phyloP scores from a whole-genome alignment of 2,888 invertebrate genomes.

The Tetrapedia diversipes region DNA sequence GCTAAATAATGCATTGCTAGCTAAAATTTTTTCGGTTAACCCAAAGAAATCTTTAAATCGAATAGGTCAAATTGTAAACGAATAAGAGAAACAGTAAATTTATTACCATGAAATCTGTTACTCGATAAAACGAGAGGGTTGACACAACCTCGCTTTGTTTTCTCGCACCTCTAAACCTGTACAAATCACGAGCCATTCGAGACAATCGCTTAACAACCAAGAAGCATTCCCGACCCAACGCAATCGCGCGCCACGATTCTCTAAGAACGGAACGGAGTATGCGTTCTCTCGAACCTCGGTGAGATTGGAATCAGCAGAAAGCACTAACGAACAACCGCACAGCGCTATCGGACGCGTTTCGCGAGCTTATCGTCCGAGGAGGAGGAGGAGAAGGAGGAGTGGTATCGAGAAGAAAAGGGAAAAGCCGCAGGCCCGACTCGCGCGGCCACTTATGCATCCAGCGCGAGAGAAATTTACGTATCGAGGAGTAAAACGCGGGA shows the following conservation, averaged over 20 bases:
- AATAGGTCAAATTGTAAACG: too few species aligned
- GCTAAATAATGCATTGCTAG: too few species aligned
- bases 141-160: too few species aligned
- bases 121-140: too few species aligned
- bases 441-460: conserved; percentile 56
- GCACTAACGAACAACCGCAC: background rate
- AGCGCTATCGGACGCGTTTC: conserved; percentile 12
- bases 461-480: conserved; percentile 52
- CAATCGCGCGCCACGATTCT: background rate
- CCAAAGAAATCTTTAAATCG: too few species aligned
- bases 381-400: conserved; percentile 35
- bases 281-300: too few species aligned
- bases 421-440: conserved; percentile 58
- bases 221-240: background rate
- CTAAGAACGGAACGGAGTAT: too few species aligned
- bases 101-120: too few species aligned
- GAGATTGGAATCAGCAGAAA: conserved; percentile 30
- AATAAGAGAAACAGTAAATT: too few species aligned
- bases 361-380: conserved; percentile 48
- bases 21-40: too few species aligned
- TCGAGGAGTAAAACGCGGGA: conserved; percentile 13
- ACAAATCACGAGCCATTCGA: too few species aligned
- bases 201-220: background rate
- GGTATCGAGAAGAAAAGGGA: conserved; percentile 70
- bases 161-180: too few species aligned